Percentiles rank a stretch among this genome's conserved stretches.
Conservation (phyloP, 2,888 invertebrate species). For the Agonopterix arenella region DNA sequence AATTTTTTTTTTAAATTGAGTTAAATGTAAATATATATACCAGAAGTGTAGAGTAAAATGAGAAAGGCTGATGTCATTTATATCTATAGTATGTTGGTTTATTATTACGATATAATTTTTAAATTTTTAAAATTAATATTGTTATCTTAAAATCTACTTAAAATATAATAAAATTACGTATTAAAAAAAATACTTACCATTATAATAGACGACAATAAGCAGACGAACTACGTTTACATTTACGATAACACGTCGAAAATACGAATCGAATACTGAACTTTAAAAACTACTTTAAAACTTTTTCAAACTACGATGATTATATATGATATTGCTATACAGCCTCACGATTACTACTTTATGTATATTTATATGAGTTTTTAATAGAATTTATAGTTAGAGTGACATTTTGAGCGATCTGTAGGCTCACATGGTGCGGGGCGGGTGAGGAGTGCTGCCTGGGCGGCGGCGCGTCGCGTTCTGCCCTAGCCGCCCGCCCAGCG, state of each 20-base stretch:
- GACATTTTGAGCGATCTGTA: slow-evolving; percentile 9
- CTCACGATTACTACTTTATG: slow-evolving; percentile 19
- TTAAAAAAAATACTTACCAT: slow-evolving; percentile 34
- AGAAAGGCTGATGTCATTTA: no score
- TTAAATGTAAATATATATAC: no score
- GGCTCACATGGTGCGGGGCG: slow-evolving; percentile 33
- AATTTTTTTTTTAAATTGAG: no score
- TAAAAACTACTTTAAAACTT: slow-evolving; percentile 31
- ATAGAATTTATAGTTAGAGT: slow-evolving; percentile 22
- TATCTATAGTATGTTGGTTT: no score
- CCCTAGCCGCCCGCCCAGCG: slow-evolving; percentile 36
- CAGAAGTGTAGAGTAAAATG: no score
- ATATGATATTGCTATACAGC: slow-evolving; percentile 27
- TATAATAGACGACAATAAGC: slow-evolving; percentile 23
- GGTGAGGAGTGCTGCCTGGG: slow-evolving; percentile 28
- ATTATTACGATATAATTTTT: neutral
- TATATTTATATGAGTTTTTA: slow-evolving; percentile 7
- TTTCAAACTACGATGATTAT: slow-evolving; percentile 12
- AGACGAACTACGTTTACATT: slow-evolving; percentile 19
- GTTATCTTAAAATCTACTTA: no score
- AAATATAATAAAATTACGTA: no score
- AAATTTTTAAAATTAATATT: neutral
- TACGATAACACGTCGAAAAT: slow-evolving; percentile 22
- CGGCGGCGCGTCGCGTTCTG: slow-evolving; percentile 54
- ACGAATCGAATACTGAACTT: slow-evolving; percentile 13